Evolutionary conservation across 2,113 vertebrate species (phyloP).

Genomic region (Orthonyx spaldingii): DNA sequence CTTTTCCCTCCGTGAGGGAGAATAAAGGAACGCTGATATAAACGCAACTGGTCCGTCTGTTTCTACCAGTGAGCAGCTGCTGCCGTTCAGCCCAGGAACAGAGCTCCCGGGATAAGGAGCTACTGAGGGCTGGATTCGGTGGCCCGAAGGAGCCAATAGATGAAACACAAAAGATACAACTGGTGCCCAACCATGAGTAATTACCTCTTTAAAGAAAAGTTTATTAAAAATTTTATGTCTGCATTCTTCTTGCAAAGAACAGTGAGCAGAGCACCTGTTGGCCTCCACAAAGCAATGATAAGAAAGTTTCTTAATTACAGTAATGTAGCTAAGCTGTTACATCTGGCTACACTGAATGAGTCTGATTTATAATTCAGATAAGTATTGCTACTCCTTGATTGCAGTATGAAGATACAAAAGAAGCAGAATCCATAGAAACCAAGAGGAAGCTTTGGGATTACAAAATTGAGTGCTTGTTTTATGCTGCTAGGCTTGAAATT

Average conservation of each 20-base stretch:
- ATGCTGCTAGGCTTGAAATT: neutral
- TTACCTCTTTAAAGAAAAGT: neutral
- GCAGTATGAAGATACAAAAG: neutral
- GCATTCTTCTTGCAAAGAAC: neutral
- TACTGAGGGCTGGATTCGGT: no score
- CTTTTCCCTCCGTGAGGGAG: no score
- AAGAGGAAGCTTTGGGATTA: neutral
- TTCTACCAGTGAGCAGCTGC: no score
- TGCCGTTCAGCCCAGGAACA: no score
- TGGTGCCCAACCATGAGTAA: no score
- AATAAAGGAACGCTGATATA: no score
- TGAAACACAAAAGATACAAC: no score
- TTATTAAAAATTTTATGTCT: neutral
- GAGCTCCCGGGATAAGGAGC: no score
- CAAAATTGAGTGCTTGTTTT: neutral
- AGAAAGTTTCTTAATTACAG: constrained; percentile 17
- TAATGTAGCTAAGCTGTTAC: neutral
- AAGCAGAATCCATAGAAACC: neutral
- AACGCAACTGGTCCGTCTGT: no score
- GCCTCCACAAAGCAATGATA: neutral
- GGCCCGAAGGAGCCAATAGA: no score
- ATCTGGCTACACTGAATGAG: constrained; percentile 7
- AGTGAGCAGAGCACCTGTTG: neutral
- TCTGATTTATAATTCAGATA: constrained; percentile 31
- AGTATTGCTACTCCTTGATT: neutral